Evolutionary conservation across 1,140 invertebrate species (phyloP), one percentile per base, ranked within the genome.

Genomic region (Acromyrmex charruanus): DNA sequence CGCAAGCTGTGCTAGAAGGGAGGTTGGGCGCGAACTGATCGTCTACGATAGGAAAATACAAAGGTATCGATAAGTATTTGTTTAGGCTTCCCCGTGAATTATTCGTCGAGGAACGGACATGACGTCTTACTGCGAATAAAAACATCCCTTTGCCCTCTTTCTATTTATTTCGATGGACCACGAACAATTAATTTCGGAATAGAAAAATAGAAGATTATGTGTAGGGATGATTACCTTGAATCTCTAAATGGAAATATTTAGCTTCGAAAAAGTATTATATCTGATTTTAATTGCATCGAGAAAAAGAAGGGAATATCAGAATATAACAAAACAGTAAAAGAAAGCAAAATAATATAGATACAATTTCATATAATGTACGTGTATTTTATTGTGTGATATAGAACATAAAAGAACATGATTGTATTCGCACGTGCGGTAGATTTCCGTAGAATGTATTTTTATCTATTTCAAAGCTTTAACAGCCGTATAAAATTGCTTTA

Each of bases 11-110:
- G 44, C 10, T 14, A 55, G 31, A 31, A 9, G 16, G 58, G 9
- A 16, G 44, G 5, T 2, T 21, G 44, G 6, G 39, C 59, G 49
- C 39, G 28, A 61, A 63, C n/a, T 77, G 58, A 87, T 86, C 71
- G 59, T 58, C 65, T 28, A n/a, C 72, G 65, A 84, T 86, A 63
- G 16, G 77, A 69, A 80, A 89, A 75, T 86, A 80, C 69, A 16
- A 44, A 16, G 61, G 58, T 71, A 63, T 77, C 74, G 85, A 80
- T 87, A 84, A 80, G 59, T 89, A 88, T 89, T 87, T 89, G 39
- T 58, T 77, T 51, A 82, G 58, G 77, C 39, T 51, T 25, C 35
- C 18, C 58, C 21, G 65, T 18, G 77, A 89, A 87, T 90, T 68
- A 77, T 65, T 80, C 58, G 71, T 51, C 49, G 53, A 44, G 35